A percentile compares a stretch with the other conserved stretches of the same genome.
phyloP scores from a whole-genome alignment of 2,888 invertebrate genomes.

The Ceriagrion tenellum region DNA sequence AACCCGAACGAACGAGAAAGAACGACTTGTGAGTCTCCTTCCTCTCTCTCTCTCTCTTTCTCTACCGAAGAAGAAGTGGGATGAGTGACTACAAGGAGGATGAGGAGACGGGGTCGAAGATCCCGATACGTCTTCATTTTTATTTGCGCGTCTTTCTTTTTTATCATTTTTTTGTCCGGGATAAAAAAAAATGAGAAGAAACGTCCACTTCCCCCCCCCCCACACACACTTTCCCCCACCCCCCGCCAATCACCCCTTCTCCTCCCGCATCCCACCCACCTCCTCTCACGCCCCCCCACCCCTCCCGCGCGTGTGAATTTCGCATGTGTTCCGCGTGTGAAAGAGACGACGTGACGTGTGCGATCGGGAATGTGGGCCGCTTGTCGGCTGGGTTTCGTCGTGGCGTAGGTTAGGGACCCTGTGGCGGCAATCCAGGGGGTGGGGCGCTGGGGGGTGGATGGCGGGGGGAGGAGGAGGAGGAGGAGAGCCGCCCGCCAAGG shows the following conservation, averaged over 20 bases:
- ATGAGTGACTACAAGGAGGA: not conserved
- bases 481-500: not conserved
- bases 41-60: not conserved
- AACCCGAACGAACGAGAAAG: not conserved
- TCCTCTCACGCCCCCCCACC: not conserved
- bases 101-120: slow-evolving; percentile 51
- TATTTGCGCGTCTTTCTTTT: not conserved
- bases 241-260: not conserved
- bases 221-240: too few species aligned
- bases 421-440: not conserved
- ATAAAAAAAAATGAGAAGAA: not conserved
- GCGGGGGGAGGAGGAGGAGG: not conserved
- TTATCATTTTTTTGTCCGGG: slow-evolving; percentile 6
- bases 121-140: slow-evolving; percentile 62
- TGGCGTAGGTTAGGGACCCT: slow-evolving; percentile 65
- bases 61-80: too few species aligned
- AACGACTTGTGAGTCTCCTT: not conserved
- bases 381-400: slow-evolving; percentile 33
- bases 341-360: slow-evolving; percentile 42
- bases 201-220: not conserved
- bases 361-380: slow-evolving; percentile 62
- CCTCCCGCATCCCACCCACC: not conserved
- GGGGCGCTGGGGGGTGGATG: too few species aligned
- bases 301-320: slow-evolving; percentile 37
- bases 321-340: slow-evolving; percentile 55